phyloP scores from a whole-genome alignment of 2,113 vertebrate genomes.

The Tachysurus fulvidraco region DNA sequence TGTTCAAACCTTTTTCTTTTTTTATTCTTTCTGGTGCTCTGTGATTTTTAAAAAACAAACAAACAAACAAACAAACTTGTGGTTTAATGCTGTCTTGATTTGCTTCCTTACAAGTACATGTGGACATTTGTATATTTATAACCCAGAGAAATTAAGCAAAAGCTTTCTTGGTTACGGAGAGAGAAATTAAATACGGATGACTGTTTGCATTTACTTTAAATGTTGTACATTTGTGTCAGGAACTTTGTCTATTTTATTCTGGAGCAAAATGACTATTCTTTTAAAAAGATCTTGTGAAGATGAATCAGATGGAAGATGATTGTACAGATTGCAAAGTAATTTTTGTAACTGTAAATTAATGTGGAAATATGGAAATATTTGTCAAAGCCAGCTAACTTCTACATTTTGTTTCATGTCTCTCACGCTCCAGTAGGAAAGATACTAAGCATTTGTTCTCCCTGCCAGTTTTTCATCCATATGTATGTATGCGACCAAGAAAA shows the following conservation, averaged over 20 bases:
- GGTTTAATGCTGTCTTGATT: too few species aligned
- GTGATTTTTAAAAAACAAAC: too few species aligned
- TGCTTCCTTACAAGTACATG: too few species aligned
- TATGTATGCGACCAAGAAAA: slow-evolving; percentile 52
- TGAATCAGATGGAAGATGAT: neutral
- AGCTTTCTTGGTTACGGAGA: too few species aligned
- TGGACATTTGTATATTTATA: too few species aligned
- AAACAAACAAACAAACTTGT: too few species aligned
- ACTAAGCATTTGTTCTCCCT: slow-evolving; percentile 52
- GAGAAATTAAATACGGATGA: neutral
- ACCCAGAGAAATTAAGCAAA: too few species aligned
- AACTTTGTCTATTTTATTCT: neutral
- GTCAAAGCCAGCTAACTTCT: neutral
- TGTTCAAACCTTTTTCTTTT: too few species aligned
- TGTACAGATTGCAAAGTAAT: neutral
- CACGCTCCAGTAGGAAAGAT: neutral
- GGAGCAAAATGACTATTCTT: neutral
- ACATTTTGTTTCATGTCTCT: slow-evolving; percentile 20
- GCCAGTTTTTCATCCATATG: slow-evolving; percentile 59
- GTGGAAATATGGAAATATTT: neutral
- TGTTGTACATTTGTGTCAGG: neutral
- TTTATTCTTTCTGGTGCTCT: too few species aligned
- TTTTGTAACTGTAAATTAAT: neutral
- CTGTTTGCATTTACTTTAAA: neutral
- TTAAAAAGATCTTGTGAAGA: neutral